These are phyloP conservation scores for Coptodon rendalli DNA, from an alignment of 2,113 vertebrate genomes.

Conservation along the genomic window DNA sequence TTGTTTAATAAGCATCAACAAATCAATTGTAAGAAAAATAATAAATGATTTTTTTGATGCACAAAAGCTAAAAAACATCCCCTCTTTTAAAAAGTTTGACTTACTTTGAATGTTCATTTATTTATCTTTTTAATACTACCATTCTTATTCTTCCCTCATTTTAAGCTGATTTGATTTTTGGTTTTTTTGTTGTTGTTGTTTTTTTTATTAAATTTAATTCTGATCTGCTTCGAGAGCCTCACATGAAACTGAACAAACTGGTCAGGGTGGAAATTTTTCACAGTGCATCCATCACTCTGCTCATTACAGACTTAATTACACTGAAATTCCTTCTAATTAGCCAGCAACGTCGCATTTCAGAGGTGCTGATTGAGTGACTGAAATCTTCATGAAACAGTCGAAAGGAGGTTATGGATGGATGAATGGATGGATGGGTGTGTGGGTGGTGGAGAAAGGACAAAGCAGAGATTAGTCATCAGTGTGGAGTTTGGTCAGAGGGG, in stretches of 20 bases:
- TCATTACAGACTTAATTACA: background rate
- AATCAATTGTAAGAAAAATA: background rate
- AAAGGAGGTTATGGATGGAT: background rate
- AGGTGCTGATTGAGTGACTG: background rate
- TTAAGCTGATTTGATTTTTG: background rate
- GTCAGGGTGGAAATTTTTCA: background rate
- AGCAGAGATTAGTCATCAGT: conserved; percentile 33
- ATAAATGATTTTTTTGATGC: background rate
- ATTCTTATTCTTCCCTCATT: background rate
- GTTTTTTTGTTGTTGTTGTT: background rate
- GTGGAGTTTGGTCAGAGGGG: background rate
- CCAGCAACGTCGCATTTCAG: background rate
- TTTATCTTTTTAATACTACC: background rate
- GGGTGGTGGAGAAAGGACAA: background rate
- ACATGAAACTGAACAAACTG: background rate
- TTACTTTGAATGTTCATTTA: background rate
- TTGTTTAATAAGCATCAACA: background rate
- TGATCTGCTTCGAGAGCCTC: background rate
- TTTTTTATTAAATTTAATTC: background rate
- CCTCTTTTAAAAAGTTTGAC: background rate
- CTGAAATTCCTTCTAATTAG: background rate
- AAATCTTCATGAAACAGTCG: background rate
- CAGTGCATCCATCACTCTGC: background rate
- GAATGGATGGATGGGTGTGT: background rate
- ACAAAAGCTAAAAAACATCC: background rate